Conservation (phyloP, 2,888 invertebrate species). For the Ophioninae sp. region DNA sequence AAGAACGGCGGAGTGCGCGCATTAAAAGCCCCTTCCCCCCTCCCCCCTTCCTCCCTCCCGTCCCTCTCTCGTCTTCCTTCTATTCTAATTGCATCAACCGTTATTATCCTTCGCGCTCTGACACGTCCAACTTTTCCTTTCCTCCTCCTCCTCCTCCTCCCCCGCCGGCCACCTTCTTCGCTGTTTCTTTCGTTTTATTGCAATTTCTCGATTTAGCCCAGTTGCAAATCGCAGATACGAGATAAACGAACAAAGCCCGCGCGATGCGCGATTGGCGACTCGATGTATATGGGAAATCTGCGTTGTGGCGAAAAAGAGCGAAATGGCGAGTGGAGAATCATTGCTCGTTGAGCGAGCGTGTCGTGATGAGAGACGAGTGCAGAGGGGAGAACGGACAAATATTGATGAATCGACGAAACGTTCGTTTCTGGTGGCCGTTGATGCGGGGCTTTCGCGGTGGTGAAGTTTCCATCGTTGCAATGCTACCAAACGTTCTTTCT, state of each 20-base stretch:
- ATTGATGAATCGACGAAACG: too few species aligned
- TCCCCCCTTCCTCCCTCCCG: neutral
- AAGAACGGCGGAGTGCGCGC: conserved; percentile 38
- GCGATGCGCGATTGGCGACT: neutral
- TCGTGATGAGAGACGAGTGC: too few species aligned
- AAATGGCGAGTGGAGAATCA: too few species aligned
- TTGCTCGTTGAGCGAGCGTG: too few species aligned
- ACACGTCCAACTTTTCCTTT: conserved; percentile 38
- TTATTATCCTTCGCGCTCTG: conserved; percentile 37
- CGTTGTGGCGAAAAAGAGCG: too few species aligned
- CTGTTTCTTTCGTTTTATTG: neutral
- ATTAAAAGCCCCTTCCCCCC: conserved; percentile 14
- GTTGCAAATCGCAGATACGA: neutral
- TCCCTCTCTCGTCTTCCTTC: conserved; percentile 15
- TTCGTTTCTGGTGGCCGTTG: too few species aligned
- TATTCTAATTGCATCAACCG: conserved; percentile 42
- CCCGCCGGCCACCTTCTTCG: neutral
- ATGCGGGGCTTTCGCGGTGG: too few species aligned
- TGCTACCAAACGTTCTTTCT: too few species aligned
- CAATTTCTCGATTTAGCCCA: neutral
- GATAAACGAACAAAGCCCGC: neutral
- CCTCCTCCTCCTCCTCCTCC: neutral
- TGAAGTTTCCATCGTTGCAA: too few species aligned
- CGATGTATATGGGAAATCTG: too few species aligned
- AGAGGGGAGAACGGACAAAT: too few species aligned